phyloP scores from a whole-genome alignment of 1,140 invertebrate species.

The Teleopsis dalmanni region DNA sequence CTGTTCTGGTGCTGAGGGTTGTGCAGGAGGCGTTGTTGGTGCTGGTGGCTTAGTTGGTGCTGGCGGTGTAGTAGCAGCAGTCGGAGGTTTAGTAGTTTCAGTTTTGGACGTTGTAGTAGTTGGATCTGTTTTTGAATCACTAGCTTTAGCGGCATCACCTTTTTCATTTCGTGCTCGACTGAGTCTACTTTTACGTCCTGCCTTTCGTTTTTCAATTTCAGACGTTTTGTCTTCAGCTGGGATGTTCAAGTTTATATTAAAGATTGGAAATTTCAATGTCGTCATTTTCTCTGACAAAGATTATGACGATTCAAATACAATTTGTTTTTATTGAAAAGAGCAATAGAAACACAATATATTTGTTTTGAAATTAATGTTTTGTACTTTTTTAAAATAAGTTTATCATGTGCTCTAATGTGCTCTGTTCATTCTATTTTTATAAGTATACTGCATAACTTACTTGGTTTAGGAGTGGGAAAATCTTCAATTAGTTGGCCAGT shows the following conservation, averaged over 20 bases:
- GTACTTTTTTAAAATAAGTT: too few relatives aligned
- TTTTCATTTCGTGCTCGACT: slow-evolving; percentile 7
- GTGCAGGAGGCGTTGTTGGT: neutral
- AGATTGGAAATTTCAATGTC: slow-evolving; percentile 44
- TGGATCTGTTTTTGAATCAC: neutral
- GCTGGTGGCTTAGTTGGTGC: neutral
- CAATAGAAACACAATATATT: neutral
- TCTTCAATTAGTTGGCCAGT: slow-evolving; percentile 70
- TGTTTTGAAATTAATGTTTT: too few relatives aligned
- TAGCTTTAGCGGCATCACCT: neutral
- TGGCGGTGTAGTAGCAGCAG: slow-evolving; percentile 2
- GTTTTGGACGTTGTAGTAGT: slow-evolving; percentile 13
- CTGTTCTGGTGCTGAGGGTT: neutral
- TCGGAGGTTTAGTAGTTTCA: slow-evolving; percentile 42
- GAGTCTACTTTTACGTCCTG: slow-evolving; percentile 21
- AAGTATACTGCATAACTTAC: too few relatives aligned
- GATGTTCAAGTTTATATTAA: slow-evolving; percentile 44
- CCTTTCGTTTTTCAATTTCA: slow-evolving; percentile 14
- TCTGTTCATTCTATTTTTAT: too few relatives aligned
- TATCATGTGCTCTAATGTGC: too few relatives aligned
- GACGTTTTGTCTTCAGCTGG: slow-evolving; percentile 36
- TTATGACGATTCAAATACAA: slow-evolving; percentile 13
- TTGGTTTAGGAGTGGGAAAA: slow-evolving; percentile 36
- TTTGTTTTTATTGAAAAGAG: slow-evolving; percentile 5
- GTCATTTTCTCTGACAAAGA: slow-evolving; percentile 37